phyloP scores from a whole-genome alignment of 2,797 vertebrate species.

The Urosaurus nigricauda region DNA sequence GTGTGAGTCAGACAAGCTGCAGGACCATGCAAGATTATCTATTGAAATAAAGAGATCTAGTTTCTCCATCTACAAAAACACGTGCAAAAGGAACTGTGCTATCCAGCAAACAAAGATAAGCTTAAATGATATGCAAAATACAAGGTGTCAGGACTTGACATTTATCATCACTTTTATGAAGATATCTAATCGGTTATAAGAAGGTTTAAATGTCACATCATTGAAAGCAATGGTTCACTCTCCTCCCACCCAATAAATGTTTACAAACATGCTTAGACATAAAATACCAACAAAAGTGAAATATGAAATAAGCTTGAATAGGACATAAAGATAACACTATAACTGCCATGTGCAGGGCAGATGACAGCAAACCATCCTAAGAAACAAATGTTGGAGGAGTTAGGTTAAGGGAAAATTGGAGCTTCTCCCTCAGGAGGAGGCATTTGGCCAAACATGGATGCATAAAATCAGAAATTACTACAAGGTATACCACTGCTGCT shows the following conservation, averaged over 20 bases:
- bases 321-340: constrained; percentile 19
- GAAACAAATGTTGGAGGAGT: background rate
- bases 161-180: constrained; percentile 53
- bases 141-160: constrained; percentile 66
- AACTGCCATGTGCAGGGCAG: background rate
- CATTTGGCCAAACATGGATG: no score
- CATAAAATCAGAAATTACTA: background rate
- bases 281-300: constrained; percentile 58
- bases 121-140: constrained; percentile 51
- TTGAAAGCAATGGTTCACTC: constrained; percentile 50
- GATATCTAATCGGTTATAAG: constrained; percentile 67
- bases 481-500: background rate
- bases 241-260: constrained; percentile 69
- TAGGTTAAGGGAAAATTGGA: background rate
- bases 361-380: background rate
- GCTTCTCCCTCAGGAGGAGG: background rate
- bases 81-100: background rate
- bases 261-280: constrained; percentile 53
- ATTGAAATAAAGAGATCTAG: background rate
- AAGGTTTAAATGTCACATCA: constrained; percentile 71
- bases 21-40: background rate
- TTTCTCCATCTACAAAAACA: constrained; percentile 13
- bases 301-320: constrained; percentile 40
- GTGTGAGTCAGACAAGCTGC: background rate
- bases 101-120: constrained; percentile 35